Evolutionary conservation across 2,888 invertebrate species (phyloP).

Genomic region (Sminthurinus aureus): DNA sequence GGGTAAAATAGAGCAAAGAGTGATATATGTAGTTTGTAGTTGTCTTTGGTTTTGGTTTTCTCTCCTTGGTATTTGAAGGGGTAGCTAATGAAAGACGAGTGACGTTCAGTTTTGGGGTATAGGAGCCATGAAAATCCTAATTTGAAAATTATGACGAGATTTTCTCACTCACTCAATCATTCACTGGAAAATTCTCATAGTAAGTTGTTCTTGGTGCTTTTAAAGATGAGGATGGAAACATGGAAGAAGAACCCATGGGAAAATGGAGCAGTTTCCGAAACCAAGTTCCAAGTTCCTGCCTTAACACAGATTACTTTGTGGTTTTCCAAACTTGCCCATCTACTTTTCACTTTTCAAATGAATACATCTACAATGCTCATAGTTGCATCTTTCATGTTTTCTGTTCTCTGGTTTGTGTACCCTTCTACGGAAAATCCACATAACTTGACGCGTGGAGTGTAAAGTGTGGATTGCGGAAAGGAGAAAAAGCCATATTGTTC

Average conservation of each 20-base stretch:
- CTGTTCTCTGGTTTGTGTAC: neutral
- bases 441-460: too few species aligned
- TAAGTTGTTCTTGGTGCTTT: neutral
- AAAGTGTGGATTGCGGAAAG: too few species aligned
- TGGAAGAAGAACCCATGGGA: constrained; percentile 36
- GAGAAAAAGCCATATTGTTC: too few species aligned
- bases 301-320: constrained; percentile 38
- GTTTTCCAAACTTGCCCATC: constrained; percentile 38
- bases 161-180: neutral
- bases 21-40: too few species aligned
- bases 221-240: neutral
- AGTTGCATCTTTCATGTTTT: neutral
- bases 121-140: constrained; percentile 21
- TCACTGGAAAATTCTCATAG: neutral
- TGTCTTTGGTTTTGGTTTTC: too few species aligned
- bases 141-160: constrained; percentile 28
- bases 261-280: constrained; percentile 15
- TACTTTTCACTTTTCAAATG: neutral
- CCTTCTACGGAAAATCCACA: constrained; percentile 1
- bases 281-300: constrained; percentile 23
- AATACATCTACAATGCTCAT: neutral
- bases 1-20: too few species aligned
- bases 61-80: too few species aligned
- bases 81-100: too few species aligned
- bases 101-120: neutral